These are phyloP conservation scores for Lepidocyrtinus sp. DNA, from an alignment of 2,888 invertebrate species.

Conservation along the genomic window DNA sequence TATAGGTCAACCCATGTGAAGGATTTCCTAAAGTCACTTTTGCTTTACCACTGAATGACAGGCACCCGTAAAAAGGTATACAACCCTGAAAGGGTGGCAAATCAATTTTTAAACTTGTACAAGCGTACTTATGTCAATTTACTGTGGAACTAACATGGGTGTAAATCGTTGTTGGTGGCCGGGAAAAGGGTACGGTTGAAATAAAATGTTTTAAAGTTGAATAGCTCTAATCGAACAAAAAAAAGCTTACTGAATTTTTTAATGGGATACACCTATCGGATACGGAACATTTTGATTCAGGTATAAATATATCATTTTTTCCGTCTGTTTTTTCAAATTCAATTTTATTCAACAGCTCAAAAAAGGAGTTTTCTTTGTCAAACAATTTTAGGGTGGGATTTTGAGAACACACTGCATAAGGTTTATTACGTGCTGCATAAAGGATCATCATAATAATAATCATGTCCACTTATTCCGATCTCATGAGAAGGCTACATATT, in stretches of 20 bases:
- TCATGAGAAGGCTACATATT: not conserved
- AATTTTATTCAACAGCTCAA: too few species aligned
- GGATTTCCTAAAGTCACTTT: slow-evolving; percentile 14
- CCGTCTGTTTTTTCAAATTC: too few species aligned
- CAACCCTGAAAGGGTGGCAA: slow-evolving; percentile 41
- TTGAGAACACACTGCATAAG: not conserved
- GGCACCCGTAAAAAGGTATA: slow-evolving; percentile 22
- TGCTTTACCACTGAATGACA: slow-evolving; percentile 5
- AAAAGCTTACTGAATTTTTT: too few species aligned
- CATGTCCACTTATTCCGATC: slow-evolving; percentile 11
- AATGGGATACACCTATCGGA: too few species aligned
- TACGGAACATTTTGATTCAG: not conserved
- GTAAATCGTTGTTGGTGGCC: slow-evolving; percentile 43
- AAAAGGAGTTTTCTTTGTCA: not conserved
- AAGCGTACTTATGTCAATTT: not conserved
- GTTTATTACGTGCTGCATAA: not conserved
- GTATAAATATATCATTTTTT: too few species aligned
- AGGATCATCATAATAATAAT: not conserved
- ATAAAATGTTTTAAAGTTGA: too few species aligned
- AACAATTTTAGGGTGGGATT: not conserved
- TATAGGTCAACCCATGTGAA: not conserved
- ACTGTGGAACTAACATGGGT: slow-evolving; percentile 17
- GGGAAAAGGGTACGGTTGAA: not conserved
- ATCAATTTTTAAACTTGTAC: slow-evolving; percentile 19
- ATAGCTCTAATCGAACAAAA: too few species aligned